These are phyloP conservation scores for Mycteria americana DNA, from an alignment of 2,797 vertebrate species.

Conservation along the genomic window DNA sequence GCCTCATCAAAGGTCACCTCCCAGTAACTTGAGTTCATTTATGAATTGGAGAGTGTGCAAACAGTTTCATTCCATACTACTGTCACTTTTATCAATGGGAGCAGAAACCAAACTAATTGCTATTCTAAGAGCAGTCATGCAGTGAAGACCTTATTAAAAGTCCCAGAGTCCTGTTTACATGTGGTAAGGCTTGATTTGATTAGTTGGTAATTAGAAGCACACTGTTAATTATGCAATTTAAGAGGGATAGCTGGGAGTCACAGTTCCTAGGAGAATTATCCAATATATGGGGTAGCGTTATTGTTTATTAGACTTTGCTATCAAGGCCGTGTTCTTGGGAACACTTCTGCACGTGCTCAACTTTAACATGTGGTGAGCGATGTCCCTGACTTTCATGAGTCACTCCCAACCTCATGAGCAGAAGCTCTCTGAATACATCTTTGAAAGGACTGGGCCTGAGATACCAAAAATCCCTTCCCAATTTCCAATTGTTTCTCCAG, in stretches of 20 bases:
- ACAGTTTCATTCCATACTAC: not conserved
- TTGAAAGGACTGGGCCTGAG: not conserved
- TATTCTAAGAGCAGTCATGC: constrained; percentile 8
- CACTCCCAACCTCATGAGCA: not conserved
- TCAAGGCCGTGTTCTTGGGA: not conserved
- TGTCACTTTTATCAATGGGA: constrained; percentile 21
- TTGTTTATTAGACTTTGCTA: constrained; percentile 4
- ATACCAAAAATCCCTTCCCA: not conserved
- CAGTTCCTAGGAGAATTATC: not conserved
- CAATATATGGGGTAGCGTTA: not conserved
- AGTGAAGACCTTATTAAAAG: constrained; percentile 44
- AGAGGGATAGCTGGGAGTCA: not conserved
- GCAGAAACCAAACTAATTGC: constrained; percentile 31
- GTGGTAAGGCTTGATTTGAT: constrained; percentile 44
- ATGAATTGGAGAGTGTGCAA: not conserved
- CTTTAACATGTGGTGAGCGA: accelerated
- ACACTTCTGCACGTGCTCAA: not conserved
- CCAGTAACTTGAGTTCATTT: not conserved
- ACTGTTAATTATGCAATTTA: constrained; percentile 7
- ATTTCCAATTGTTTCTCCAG: not conserved
- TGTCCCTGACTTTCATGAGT: not conserved
- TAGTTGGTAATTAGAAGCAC: constrained; percentile 50
- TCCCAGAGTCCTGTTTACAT: constrained; percentile 26
- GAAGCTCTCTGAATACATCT: not conserved
- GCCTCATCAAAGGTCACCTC: not conserved